Base-by-base conservation (phyloP, 2,797 vertebrate species). In the Semaprochilodus insignis region DNA sequence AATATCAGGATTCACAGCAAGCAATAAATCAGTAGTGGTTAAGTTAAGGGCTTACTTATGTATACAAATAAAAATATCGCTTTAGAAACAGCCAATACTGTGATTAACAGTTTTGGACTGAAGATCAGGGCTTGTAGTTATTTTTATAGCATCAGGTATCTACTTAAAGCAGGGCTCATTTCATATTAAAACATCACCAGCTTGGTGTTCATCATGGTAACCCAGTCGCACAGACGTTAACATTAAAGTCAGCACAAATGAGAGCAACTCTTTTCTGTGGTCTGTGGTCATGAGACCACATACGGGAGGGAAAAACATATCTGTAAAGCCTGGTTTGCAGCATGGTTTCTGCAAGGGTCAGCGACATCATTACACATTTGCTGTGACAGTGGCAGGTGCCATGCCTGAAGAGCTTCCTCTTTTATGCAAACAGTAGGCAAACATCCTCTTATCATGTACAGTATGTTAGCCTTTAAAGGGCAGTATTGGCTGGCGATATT, bases 211-310 rank as follows among this genome's bases (percentile, higher is more conserved):
- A 19, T 51, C 66, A 44, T 69, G 27, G 27, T 65, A 34, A 34
- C 3, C 62, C 60, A 31, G 25, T 25, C 14, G 8, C 25, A 27
- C 23, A 31, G 60, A 63, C 13, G 10, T n/a, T 70, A 44, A 48
- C 36, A 44, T 44, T 70, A 70, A n/a, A 48, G 67, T 23, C 40
- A 70, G n/a, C 66, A 13, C 13, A 19, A 21, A 48, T 17, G 67
- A 48, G 19, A 48, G 67, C 40, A 23, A n/a, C 44, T 72, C 13
- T 72, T 25, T 52, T 52, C 44, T 72, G 69, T 72, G 69, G 69
- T 52, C 48, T 51, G 67, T 51, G 67, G 21, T 14, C 3, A 52
- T 14, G 11, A 25, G 44, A 25, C 48, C 44, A 72, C 21, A 52
- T 21, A 15, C 14, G 36, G 21, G n/a, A 14, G 11, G 19, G 19